phyloP scores from a whole-genome alignment of 2,113 vertebrate genomes.

The Channa maculata region DNA sequence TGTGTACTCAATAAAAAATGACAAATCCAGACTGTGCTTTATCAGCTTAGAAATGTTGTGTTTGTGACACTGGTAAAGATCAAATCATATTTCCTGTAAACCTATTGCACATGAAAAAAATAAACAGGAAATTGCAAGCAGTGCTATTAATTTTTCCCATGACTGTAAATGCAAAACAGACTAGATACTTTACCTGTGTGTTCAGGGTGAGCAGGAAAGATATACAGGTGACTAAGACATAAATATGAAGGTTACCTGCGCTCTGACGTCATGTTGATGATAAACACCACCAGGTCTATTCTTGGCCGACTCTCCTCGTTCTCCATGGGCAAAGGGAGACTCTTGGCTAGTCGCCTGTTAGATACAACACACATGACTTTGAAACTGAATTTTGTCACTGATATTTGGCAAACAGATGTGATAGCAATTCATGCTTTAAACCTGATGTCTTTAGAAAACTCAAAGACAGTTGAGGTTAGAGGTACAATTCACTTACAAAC shows the following conservation, averaged over 20 bases:
- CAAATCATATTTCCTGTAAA: no score
- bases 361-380: not conserved
- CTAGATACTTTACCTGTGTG: not conserved
- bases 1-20: no score
- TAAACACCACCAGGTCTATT: constrained; percentile 84
- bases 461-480: no score
- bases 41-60: no score
- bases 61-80: no score
- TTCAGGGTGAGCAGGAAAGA: not conserved
- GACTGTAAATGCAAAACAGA: not conserved
- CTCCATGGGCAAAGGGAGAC: constrained; percentile 79
- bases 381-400: not conserved
- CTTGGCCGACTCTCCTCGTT: constrained; percentile 79
- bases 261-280: constrained; percentile 80
- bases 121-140: no score
- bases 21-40: no score
- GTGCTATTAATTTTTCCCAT: no score
- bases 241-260: constrained; percentile 56
- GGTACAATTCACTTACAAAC: no score
- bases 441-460: no score
- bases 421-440: not conserved
- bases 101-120: no score
- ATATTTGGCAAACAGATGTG: not conserved
- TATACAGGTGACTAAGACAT: not conserved
- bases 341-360: constrained; percentile 80